A percentile compares a stretch with the other conserved stretches of the same genome.
phyloP scores from a whole-genome alignment of 2,888 invertebrate genomes.

The Leptinotarsa peninsularis region DNA sequence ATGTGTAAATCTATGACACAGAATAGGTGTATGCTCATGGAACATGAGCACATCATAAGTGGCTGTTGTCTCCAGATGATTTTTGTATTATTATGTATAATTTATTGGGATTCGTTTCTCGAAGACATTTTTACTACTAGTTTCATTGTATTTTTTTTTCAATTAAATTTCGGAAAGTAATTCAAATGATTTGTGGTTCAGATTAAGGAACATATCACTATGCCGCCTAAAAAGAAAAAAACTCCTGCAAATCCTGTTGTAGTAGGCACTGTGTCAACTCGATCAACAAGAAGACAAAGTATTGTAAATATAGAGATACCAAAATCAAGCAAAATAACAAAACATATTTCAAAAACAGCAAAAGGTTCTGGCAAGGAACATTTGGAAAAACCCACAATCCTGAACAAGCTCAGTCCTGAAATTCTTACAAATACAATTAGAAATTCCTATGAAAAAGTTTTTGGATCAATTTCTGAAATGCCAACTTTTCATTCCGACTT shows the following conservation, averaged over 20 bases:
- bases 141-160: too few species aligned
- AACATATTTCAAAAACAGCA: slow-evolving; percentile 26
- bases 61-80: too few species aligned
- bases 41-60: too few species aligned
- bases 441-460: slow-evolving; percentile 33
- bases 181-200: background rate
- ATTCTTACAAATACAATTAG: slow-evolving; percentile 31
- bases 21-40: too few species aligned
- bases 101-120: too few species aligned
- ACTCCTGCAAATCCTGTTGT: slow-evolving; percentile 44
- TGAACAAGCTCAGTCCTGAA: slow-evolving; percentile 11
- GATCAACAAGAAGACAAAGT: slow-evolving; percentile 53
- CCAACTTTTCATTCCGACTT: background rate
- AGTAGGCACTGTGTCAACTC: slow-evolving; percentile 55
- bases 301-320: slow-evolving; percentile 54
- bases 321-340: slow-evolving; percentile 37
- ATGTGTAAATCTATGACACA: too few species aligned
- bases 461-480: slow-evolving; percentile 21
- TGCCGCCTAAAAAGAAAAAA: slow-evolving; percentile 58
- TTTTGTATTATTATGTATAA: too few species aligned
- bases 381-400: slow-evolving; percentile 17
- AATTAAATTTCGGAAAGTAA: background rate
- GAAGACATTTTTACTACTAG: too few species aligned
- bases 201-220: slow-evolving; percentile 24
- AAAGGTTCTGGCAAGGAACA: slow-evolving; percentile 2